Conservation (phyloP, 2,888 invertebrate species). For the Nebria brevicollis region DNA sequence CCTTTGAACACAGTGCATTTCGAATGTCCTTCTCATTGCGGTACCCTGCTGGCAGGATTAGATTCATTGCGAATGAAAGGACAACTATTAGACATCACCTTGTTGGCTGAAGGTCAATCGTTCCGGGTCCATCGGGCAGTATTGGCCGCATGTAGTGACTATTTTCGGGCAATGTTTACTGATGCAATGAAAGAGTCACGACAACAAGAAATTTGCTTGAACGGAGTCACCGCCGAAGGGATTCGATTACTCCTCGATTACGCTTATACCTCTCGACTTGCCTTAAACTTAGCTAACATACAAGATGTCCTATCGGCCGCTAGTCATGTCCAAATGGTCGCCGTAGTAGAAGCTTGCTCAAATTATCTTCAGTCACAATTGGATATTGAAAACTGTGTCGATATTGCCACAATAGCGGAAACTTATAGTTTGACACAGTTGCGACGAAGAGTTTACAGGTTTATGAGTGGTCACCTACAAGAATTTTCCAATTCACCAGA, state of each 20-base stretch:
- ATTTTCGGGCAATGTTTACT: conserved; percentile 81
- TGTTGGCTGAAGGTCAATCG: conserved; percentile 71
- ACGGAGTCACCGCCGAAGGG: conserved; percentile 72
- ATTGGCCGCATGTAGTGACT: conserved; percentile 77
- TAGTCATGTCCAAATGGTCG: conserved; percentile 72
- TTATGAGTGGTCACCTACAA: conserved; percentile 72
- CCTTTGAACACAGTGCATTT: conserved; percentile 64
- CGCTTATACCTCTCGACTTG: conserved; percentile 74
- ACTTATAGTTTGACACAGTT: conserved; percentile 72
- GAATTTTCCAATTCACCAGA: conserved; percentile 70
- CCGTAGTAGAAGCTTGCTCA: conserved; percentile 74
- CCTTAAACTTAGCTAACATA: conserved; percentile 71
- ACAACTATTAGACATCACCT: conserved; percentile 73
- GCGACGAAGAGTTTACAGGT: conserved; percentile 70
- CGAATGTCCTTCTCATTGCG: conserved; percentile 69
- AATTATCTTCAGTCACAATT: conserved; percentile 73
- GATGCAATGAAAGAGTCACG: conserved; percentile 75
- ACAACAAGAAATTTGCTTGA: conserved; percentile 72
- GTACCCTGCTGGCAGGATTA: conserved; percentile 69
- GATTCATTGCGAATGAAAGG: conserved; percentile 70
- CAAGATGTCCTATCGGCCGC: conserved; percentile 77
- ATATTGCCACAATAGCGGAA: conserved; percentile 75
- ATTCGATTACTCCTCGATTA: conserved; percentile 73
- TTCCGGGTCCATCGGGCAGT: conserved; percentile 78
- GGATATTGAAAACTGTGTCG: conserved; percentile 77